phyloP scores from a whole-genome alignment of 2,113 vertebrate genomes.

The Caracal caracal region DNA sequence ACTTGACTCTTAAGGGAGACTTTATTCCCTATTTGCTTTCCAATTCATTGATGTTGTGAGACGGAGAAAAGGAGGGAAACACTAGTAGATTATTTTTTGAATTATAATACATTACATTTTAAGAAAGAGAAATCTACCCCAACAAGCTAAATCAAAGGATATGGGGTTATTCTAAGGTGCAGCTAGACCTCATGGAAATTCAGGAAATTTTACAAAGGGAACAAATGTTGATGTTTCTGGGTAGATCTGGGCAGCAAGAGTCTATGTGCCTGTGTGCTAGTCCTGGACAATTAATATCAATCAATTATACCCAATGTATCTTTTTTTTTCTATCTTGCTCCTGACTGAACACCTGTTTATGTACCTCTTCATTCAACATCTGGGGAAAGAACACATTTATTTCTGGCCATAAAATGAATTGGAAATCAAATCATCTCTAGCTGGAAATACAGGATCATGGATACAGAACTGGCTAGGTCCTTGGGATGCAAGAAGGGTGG shows the following conservation, averaged over 20 bases:
- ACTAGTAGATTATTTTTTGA: neutral
- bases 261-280: neutral
- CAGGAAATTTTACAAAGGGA: neutral
- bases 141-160: neutral
- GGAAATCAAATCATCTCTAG: neutral
- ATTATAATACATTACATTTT: neutral
- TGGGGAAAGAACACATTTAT: neutral
- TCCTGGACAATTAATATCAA: neutral
- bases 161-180: neutral
- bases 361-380: conserved; percentile 6
- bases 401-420: neutral
- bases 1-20: neutral
- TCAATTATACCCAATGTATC: neutral
- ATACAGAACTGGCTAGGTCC: neutral
- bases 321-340: neutral
- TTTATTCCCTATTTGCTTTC: neutral
- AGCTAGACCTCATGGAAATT: neutral
- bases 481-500: neutral
- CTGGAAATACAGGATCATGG: neutral
- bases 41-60: neutral
- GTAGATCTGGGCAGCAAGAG: neutral
- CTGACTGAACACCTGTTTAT: neutral
- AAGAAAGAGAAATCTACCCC: neutral
- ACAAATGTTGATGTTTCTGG: neutral
- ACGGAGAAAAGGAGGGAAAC: neutral